phyloP scores from a whole-genome alignment of 2,113 vertebrate genomes.

The Ancistrus triradiatus region DNA sequence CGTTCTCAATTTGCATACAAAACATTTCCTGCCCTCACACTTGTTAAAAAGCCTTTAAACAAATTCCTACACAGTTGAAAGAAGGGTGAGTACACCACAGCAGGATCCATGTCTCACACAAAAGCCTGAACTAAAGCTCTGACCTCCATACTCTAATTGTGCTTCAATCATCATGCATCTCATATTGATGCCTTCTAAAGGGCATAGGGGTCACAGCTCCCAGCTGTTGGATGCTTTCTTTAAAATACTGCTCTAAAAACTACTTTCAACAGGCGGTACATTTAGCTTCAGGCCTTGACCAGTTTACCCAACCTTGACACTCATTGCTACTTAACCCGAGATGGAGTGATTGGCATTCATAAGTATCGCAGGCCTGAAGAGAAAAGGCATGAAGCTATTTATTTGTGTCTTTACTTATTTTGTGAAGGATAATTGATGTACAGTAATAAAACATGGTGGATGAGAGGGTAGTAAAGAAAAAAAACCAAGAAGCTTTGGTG shows the following conservation, averaged over 20 bases:
- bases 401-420: constrained; percentile 44
- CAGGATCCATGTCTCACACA: constrained; percentile 21
- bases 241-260: constrained; percentile 20
- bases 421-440: constrained; percentile 37
- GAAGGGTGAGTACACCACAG: constrained; percentile 35
- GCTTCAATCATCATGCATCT: constrained; percentile 31
- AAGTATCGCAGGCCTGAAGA: constrained; percentile 7
- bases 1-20: too few relatives aligned
- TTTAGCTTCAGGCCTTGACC: constrained; percentile 26
- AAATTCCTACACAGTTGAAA: neutral
- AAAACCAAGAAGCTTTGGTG: too few relatives aligned
- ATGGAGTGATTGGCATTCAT: constrained; percentile 27
- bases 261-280: constrained; percentile 18
- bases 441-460: neutral
- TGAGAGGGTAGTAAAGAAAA: neutral
- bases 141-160: constrained; percentile 34
- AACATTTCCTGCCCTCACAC: neutral
- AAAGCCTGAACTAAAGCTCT: constrained; percentile 26
- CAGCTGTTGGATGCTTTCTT: constrained; percentile 34
- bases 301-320: constrained; percentile 50
- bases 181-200: constrained; percentile 18
- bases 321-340: constrained; percentile 33
- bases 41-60: neutral
- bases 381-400: constrained; percentile 13
- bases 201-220: constrained; percentile 26